Base-by-base conservation (phyloP, 2,888 invertebrate species). In the Gerris lacustris region DNA sequence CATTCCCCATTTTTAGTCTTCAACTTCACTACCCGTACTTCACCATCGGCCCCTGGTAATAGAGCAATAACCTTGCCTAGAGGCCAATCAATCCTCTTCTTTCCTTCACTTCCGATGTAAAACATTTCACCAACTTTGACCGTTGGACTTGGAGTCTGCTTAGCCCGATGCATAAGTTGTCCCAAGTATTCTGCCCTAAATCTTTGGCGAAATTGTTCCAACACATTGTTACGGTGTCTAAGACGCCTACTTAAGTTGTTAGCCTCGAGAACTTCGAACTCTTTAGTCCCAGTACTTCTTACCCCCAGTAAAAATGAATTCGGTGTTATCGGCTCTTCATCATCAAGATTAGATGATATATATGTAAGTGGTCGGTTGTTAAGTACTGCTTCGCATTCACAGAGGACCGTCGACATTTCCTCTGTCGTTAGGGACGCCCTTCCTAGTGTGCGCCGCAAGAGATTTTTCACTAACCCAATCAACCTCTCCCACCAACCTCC, bases 401-500 rank as follows among this genome's bases (percentile, higher is more conserved):
- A 67, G 5, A 71, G 17, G 43, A 72, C n/a, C 15, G 72, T 72
- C 15, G 72, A 18, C 15, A 72, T 17, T 66, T 72, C 72, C 45
- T 70, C 72, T 11, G 17, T 44, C 7, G 15, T 55, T 18, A 72
- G 9, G 6, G 47, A 64, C 7, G 72, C 64, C 44, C 62, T 45
- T n/a, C 72, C 72, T 45, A 72, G 47, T 15, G 45, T 67, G 45
- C 64, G 18, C 18, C 68, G 43, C 9, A 72, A 45, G 6, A 71
- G 62, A 47, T 68, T 44, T 47, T 72, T 72, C 18, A 68, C 11
- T 11, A 72, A 45, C 11, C 66, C 68, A 6, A 72, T 43, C n/a
- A 72, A 18, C 6, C 72, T 44, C 5, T 71, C 72, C 68, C 55
- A 71, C 47, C 62, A 72, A 6, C 72, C 72, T 6, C 72, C 72